Percentiles rank a stretch among this genome's conserved stretches.
These are phyloP conservation scores for Hoplostethus mediterraneus DNA, from an alignment of 2,797 vertebrate species.

Conservation along the genomic window DNA sequence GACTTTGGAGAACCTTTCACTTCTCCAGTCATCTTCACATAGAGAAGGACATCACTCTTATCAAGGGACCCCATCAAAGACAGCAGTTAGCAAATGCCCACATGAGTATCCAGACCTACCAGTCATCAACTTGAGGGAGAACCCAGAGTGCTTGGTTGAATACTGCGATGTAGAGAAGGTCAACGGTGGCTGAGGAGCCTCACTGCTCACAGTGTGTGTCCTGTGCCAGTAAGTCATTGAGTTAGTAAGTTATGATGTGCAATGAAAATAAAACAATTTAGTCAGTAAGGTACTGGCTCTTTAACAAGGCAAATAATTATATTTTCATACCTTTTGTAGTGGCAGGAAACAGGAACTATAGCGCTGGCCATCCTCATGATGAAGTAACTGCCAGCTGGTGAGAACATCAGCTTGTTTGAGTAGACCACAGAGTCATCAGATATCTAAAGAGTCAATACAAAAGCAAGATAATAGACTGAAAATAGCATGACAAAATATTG, in stretches of 20 bases:
- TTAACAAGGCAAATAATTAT: neutral
- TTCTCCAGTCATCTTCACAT: slow-evolving; percentile 52
- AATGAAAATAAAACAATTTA: neutral
- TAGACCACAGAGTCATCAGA: slow-evolving; percentile 56
- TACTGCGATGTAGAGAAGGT: neutral
- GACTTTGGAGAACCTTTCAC: slow-evolving; percentile 24
- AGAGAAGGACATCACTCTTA: neutral
- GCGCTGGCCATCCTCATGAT: slow-evolving; percentile 36
- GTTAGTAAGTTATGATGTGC: neutral
- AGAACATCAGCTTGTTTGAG: slow-evolving; percentile 58
- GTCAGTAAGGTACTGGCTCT: neutral
- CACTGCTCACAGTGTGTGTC: slow-evolving; percentile 58
- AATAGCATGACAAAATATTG: neutral
- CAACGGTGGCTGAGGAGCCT: neutral
- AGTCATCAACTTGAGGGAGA: slow-evolving; percentile 60
- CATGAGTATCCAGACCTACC: slow-evolving; percentile 29
- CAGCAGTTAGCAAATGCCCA: neutral
- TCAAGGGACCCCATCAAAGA: neutral
- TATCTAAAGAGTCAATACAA: slow-evolving; percentile 19
- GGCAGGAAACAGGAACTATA: slow-evolving; percentile 63
- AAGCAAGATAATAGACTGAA: neutral
- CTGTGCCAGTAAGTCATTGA: slow-evolving; percentile 25
- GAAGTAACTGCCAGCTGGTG: slow-evolving; percentile 12
- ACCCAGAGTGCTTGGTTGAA: slow-evolving; percentile 5
- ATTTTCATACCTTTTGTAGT: slow-evolving; percentile 53